These are phyloP conservation scores for Druceiella hillmani DNA, from an alignment of 2,888 invertebrate genomes.

Conservation along the genomic window DNA sequence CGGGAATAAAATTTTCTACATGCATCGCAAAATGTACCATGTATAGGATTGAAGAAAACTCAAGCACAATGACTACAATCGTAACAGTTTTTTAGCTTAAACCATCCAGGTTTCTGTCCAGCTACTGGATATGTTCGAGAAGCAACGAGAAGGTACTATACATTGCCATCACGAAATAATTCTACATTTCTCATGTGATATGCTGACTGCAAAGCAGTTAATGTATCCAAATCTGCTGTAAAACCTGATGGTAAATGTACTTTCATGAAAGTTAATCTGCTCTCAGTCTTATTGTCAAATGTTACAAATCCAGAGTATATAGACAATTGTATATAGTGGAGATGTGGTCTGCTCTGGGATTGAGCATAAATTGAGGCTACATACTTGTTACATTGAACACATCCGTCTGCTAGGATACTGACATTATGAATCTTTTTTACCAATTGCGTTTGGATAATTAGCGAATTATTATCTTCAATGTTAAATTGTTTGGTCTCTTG, in stretches of 20 bases:
- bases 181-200: slow-evolving; percentile 39
- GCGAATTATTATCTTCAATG: slow-evolving; percentile 69
- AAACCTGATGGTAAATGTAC: slow-evolving; percentile 89
- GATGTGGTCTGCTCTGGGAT: slow-evolving; percentile 79
- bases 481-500: slow-evolving; percentile 56
- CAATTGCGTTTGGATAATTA: slow-evolving; percentile 76
- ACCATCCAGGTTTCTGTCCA: slow-evolving; percentile 79
- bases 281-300: slow-evolving; percentile 60
- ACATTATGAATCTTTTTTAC: slow-evolving; percentile 59
- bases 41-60: slow-evolving; percentile 70
- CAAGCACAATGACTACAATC: slow-evolving; percentile 82
- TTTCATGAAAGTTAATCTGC: slow-evolving; percentile 89
- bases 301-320: slow-evolving; percentile 68
- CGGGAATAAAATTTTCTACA: slow-evolving; percentile 59
- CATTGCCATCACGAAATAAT: slow-evolving; percentile 31
- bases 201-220: slow-evolving; percentile 56
- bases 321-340: slow-evolving; percentile 71
- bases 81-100: slow-evolving; percentile 85
- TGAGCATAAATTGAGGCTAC: slow-evolving; percentile 81
- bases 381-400: slow-evolving; percentile 78
- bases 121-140: slow-evolving; percentile 80
- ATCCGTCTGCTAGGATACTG: slow-evolving; percentile 71
- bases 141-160: slow-evolving; percentile 63
- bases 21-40: slow-evolving; percentile 73
- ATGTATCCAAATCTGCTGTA: slow-evolving; percentile 69